A percentile compares a stretch with the other conserved stretches of the same genome.
Conservation (phyloP, 2,113 vertebrate species). For the Siniperca knerii region DNA sequence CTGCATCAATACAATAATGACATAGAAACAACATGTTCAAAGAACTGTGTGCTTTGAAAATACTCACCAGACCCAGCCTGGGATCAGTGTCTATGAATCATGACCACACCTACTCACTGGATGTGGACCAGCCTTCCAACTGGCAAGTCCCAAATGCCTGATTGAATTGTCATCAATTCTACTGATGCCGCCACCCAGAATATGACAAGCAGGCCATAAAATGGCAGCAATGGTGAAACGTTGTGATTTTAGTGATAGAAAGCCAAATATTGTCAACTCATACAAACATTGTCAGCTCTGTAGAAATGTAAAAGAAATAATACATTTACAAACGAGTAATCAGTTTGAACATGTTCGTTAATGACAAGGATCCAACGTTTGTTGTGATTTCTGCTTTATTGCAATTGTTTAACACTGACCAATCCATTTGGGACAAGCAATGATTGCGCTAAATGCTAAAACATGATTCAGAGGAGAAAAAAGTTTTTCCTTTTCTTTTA, state of each 20-base stretch:
- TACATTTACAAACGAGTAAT: background rate
- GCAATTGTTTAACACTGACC: background rate
- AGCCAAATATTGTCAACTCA: background rate
- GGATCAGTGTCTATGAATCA: constrained; percentile 6
- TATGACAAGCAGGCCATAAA: background rate
- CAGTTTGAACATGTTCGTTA: background rate
- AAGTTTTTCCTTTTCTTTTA: background rate
- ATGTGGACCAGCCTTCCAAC: background rate
- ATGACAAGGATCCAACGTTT: background rate
- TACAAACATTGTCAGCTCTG: background rate
- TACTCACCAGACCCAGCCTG: background rate
- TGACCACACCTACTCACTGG: background rate
- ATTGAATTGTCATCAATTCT: background rate
- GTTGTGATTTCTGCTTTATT: background rate
- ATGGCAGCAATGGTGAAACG: background rate
- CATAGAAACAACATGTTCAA: background rate
- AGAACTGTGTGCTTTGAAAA: background rate
- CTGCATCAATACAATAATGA: background rate
- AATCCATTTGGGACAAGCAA: background rate
- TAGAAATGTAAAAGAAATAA: background rate
- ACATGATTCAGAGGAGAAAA: background rate
- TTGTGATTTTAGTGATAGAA: background rate
- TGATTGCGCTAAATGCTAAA: background rate
- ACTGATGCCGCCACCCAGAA: background rate
- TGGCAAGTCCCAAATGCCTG: background rate